Base-by-base conservation (phyloP, 2,888 invertebrate species). In the Nephrotoma flavescens region DNA sequence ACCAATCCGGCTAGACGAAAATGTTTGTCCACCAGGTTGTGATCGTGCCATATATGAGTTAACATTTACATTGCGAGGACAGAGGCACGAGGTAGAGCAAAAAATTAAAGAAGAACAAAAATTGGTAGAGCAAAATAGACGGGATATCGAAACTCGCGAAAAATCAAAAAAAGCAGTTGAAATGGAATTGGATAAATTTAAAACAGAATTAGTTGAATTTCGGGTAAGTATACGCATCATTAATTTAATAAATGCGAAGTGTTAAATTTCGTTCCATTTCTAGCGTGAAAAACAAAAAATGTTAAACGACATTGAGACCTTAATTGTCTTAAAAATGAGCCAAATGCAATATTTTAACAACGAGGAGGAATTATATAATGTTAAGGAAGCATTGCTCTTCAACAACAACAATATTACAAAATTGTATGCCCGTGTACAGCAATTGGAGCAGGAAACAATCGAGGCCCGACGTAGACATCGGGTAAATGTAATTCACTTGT, bases 301-400 rank as follows among this genome's bases (percentile, higher is more conserved):
- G 90, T 91, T 98, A 89, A 97, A 97, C 89, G 94, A 96, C 87
- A 94, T 97, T 2, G 94, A 95, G 86, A 93, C 94, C 87, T 93
- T 95, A 3, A 93, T 96, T 0, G 91, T 96, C 6, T 89, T 97
- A 41, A 94, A 94, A 45, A 93, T 96, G 89, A 93, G 95, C 89
- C 96, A 96, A 89, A 92, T 96, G 41, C 93, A 94, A 89, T 92
- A 93, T 89, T 92, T 93, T 83, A 89, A 89, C 7, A 91, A 93
- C 5, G 92, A 93, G 0, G 90, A 92, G 0, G 92, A 92, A 0
- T 89, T 93, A 7, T 90, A 90, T 0, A 92, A 92, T 11, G 89
- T 92, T 44, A 89, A 90, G 41, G 89, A 92, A 42, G 92, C 93
- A 0, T 92, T 96, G 4, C 93, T 96, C 4, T 95, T 96, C 89